Evolutionary conservation across 2,888 invertebrate species (phyloP), one percentile per base, ranked within the genome.

Genomic region (Trissoscelio sp.): DNA sequence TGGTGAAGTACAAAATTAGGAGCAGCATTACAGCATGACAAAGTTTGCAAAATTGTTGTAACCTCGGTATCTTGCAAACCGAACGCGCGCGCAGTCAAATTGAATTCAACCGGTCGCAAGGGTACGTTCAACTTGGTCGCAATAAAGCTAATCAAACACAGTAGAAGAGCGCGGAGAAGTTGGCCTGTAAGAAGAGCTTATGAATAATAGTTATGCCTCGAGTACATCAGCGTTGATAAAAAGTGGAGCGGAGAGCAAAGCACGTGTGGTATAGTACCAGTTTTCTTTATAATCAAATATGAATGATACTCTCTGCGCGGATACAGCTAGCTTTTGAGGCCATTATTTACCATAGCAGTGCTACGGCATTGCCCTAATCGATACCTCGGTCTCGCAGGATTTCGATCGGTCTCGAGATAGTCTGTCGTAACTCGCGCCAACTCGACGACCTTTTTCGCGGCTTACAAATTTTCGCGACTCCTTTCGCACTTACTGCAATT

Each of bases 221-320:
- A 60, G 60, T 67, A 73, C 73, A 78, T 70, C 78, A 67, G 37
- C 48, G 46, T 73, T 69, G 78, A 74, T 81, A 74, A 81, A 78
- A 81, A 78, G 57, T 81, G 46, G 79, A 77, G 79, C 72, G 72
- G 69, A 69, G 73, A 81, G 78, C 67, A 57, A 75, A 60, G 72
- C 67, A 67, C n/a, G n/a, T 75, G 69, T 83, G 80, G 83, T 79
- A 82, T 81, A 84, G 81, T 82, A 64, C 64, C 74, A 70, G 70
- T 75, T 83, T 84, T 82, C 85, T 84, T 74, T 69, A 64, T 66
- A 79, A 86, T 87, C 82, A 85, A 86, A 86, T 85, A 87, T 86
- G 83, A 85, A 87, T 83, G 84, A 73, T 84, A 74, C 83, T 85
- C 83, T 85, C 83, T 72, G 82, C 75, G 70, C 48, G 81, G 81